These are phyloP conservation scores for Collichthys lucidus DNA, from an alignment of 2,113 vertebrate genomes.

Conservation along the genomic window DNA sequence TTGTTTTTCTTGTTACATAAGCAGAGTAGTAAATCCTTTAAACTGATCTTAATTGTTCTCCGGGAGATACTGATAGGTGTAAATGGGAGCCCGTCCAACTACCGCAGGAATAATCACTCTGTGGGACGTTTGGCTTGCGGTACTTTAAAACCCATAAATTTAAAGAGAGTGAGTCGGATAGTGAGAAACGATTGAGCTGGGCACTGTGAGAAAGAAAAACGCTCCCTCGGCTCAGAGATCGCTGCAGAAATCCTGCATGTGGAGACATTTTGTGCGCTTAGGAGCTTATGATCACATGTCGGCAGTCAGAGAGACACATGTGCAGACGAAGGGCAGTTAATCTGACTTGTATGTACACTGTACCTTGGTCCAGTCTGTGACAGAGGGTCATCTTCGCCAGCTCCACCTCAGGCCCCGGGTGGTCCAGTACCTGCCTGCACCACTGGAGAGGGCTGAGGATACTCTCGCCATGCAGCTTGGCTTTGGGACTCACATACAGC, in stretches of 20 bases:
- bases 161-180: conserved; percentile 6
- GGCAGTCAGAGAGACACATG: conserved; percentile 35
- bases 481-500: conserved; percentile 91
- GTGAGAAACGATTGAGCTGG: not conserved
- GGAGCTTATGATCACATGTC: conserved; percentile 60
- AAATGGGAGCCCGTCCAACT: conserved; percentile 26
- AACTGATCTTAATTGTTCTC: conserved; percentile 39
- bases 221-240: conserved; percentile 14
- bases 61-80: conserved; percentile 20
- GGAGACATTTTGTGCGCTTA: conserved; percentile 14
- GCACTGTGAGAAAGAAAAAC: conserved; percentile 1
- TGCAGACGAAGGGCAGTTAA: conserved; percentile 51
- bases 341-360: conserved; percentile 33
- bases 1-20: not conserved
- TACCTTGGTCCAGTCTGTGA: conserved; percentile 98
- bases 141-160: conserved; percentile 31
- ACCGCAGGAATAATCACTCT: conserved; percentile 32
- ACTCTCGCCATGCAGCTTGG: conserved; percentile 82
- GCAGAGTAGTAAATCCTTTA: not conserved
- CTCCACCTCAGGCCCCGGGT: conserved; percentile 93
- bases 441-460: conserved; percentile 90
- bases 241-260: conserved; percentile 45
- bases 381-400: conserved; percentile 93
- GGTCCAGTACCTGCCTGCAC: conserved; percentile 95
- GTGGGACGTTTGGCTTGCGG: conserved; percentile 26